Base-by-base conservation (phyloP, 2,797 vertebrate genomes). In the Cyclura pinguis region DNA sequence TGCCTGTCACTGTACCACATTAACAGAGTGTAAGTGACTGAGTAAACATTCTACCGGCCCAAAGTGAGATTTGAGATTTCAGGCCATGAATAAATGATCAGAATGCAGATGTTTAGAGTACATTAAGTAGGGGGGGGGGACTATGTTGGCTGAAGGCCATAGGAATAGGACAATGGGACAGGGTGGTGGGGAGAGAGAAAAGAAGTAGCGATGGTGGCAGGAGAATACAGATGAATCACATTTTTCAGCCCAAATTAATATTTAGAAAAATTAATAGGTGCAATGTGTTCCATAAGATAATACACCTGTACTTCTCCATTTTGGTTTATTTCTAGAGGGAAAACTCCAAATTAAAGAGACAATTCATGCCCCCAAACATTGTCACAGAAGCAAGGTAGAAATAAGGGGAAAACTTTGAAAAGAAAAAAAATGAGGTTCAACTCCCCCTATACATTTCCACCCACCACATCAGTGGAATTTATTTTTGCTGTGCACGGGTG, bases 71-170 rank as follows among this genome's bases (percentile, higher is more conserved):
- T 96, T 94, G 86, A 86, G 89, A 96, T 96, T 97, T 92, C 93
- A 96, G 89, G 12, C 86, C 82, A 97, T 97, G 96, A 97, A 98
- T 97, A 97, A 97, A 97, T 98, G 95, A 98, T 96, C 32, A 83
- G 81, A 88, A 95, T 97, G 93, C 96, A 97, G 97, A 97, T 98
- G 97, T 96, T 96, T 94, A 89, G 96, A 97, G 96, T 97, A 94
- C 92, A 96, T 97, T 96, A 96, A 97, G 93, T 94, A 96, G 2
- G 22, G 95, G 93, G 95, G 96, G 27, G 29, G 95, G 95, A 96
- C 90, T 92, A 94, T 88, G 93, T 72, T 93, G 94, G 93, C 90
- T 62, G 55, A 93, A 77, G 89, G 95, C 94, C 94, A 90, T 89
- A 85, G 93, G 92, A 81, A 38, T 29, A 18, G 6, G 57, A 35